A percentile compares a stretch with the other conserved stretches of the same genome.
phyloP scores from a whole-genome alignment of 2,113 vertebrate genomes.

The Bufo bufo region DNA sequence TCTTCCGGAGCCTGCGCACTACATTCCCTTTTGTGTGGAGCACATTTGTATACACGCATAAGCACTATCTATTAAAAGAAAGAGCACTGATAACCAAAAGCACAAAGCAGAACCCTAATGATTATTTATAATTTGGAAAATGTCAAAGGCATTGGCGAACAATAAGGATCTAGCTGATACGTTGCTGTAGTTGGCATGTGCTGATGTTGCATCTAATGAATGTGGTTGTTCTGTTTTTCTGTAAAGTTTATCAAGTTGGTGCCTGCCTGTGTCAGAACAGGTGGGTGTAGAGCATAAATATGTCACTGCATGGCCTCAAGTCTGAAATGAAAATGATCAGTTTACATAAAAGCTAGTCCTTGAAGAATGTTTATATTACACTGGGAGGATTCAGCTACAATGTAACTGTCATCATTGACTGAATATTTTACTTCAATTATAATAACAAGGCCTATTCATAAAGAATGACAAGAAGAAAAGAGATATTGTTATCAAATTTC shows the following conservation, averaged over 20 bases:
- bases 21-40: too few species aligned
- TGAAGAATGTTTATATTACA: neutral
- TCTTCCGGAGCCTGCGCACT: too few species aligned
- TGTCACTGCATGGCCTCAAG: constrained; percentile 10
- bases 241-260: constrained; percentile 22
- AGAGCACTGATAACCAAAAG: too few species aligned
- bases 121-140: neutral
- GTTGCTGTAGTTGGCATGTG: neutral
- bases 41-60: too few species aligned
- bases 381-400: neutral
- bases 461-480: neutral
- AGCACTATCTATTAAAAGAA: too few species aligned
- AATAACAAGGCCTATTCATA: neutral
- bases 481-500: neutral
- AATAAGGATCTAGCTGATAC: neutral
- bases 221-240: neutral
- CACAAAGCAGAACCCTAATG: neutral
- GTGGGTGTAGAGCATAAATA: neutral
- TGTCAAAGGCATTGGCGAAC: neutral
- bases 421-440: neutral
- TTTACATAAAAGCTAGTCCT: neutral
- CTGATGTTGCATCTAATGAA: neutral
- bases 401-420: constrained; percentile 1
- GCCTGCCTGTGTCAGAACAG: constrained; percentile 41
- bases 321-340: neutral